Percentiles rank a stretch among this genome's conserved stretches.
Conservation (phyloP, 2,888 invertebrate genomes). For the Lottia scabra region DNA sequence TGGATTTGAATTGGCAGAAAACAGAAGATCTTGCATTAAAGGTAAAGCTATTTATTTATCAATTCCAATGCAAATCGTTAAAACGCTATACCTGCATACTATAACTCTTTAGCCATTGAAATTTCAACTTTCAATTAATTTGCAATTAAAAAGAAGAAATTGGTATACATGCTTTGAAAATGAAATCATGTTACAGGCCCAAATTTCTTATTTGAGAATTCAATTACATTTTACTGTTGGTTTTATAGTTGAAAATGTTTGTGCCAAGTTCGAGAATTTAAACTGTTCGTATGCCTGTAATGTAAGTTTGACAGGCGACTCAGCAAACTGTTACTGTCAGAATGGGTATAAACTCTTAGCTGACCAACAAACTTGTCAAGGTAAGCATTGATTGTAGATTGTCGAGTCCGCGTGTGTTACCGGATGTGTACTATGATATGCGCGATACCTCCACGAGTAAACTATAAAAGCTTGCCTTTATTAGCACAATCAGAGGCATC, state of each 20-base stretch:
- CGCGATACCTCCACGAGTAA: too few species aligned
- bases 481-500: too few species aligned
- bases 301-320: conserved; percentile 1
- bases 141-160: neutral
- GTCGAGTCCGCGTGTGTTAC: too few species aligned
- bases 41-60: neutral
- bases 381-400: conserved; percentile 14
- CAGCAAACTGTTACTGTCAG: conserved; percentile 29
- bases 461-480: too few species aligned
- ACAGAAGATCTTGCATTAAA: conserved; percentile 22
- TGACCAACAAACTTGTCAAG: conserved; percentile 22
- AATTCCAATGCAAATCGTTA: neutral
- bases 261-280: neutral
- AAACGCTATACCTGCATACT: too few species aligned
- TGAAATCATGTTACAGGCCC: too few species aligned
- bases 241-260: conserved; percentile 7
- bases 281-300: conserved; percentile 13
- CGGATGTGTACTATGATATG: too few species aligned
- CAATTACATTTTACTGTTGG: neutral
- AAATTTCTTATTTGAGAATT: neutral
- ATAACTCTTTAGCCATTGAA: too few species aligned
- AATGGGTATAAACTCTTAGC: conserved; percentile 22
- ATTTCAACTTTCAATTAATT: too few species aligned
- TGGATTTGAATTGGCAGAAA: conserved; percentile 19
- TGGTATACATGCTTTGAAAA: too few species aligned